Evolutionary conservation across 2,888 invertebrate species (phyloP).

Genomic region (Desoria tigrina): DNA sequence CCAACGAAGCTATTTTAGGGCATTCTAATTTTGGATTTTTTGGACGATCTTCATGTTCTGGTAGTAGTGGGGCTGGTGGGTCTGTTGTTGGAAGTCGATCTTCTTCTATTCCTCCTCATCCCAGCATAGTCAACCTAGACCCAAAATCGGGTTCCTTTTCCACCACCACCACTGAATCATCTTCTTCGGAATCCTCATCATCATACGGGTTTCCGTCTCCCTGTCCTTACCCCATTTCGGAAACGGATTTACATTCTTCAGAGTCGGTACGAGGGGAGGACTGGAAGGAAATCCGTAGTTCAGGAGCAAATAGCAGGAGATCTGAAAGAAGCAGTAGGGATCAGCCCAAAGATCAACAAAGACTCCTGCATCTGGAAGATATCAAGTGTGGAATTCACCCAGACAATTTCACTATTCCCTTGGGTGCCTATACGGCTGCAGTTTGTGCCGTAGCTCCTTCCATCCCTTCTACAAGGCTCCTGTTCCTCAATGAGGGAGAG

Average conservation of each 20-base stretch:
- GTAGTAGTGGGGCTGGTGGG: constrained; percentile 5
- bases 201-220: constrained; percentile 22
- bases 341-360: constrained; percentile 22
- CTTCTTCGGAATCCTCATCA: background rate
- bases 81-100: background rate
- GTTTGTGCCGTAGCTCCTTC: constrained; percentile 39
- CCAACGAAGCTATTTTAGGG: constrained; percentile 45
- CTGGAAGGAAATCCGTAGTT: background rate
- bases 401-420: constrained; percentile 46
- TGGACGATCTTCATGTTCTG: constrained; percentile 38
- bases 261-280: background rate
- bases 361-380: constrained; percentile 45
- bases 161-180: constrained; percentile 25
- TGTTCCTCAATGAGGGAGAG: constrained; percentile 15
- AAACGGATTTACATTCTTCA: background rate
- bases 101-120: constrained; percentile 6
- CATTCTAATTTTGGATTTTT: constrained; percentile 49
- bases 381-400: constrained; percentile 34
- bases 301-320: constrained; percentile 13
- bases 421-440: constrained; percentile 44
- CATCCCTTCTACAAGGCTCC: constrained; percentile 25
- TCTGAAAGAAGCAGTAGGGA: constrained; percentile 17
- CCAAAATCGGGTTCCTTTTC: constrained; percentile 30
- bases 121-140: constrained; percentile 42
- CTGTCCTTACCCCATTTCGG: constrained; percentile 13